Evolutionary conservation across 2,797 vertebrate species (phyloP).

Genomic region (Ciconia nigra): DNA sequence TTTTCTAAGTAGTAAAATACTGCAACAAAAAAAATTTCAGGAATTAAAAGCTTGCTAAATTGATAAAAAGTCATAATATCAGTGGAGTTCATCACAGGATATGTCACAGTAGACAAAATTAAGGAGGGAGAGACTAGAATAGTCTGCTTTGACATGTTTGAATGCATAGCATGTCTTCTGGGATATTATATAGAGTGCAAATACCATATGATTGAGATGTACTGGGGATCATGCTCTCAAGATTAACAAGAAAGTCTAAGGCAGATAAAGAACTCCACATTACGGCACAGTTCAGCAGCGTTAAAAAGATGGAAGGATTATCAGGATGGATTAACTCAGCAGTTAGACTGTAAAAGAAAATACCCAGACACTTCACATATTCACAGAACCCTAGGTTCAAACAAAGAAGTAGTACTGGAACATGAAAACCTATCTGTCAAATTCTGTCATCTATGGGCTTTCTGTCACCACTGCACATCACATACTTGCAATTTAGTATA

Average conservation of each 20-base stretch:
- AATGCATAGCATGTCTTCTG: neutral
- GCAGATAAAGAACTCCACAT: neutral
- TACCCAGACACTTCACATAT: neutral
- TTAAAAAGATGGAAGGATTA: neutral
- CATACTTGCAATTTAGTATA: neutral
- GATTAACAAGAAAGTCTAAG: conserved; percentile 3
- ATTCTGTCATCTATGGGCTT: neutral
- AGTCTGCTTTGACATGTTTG: neutral
- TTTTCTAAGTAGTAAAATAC: neutral
- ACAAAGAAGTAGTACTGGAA: neutral
- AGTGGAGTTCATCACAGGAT: neutral
- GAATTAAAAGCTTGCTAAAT: neutral
- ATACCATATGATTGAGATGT: neutral
- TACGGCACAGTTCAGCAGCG: neutral
- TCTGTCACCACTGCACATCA: neutral
- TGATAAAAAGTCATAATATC: neutral
- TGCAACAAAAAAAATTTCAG: neutral
- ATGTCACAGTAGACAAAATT: neutral
- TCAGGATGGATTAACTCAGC: neutral
- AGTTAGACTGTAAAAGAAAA: neutral
- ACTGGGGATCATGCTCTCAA: neutral
- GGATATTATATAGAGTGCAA: neutral
- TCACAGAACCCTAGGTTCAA: neutral
- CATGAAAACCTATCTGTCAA: neutral
- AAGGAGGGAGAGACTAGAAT: neutral